Conservation (phyloP, 2,888 invertebrate species). For the Rhyacophila evoluta region DNA sequence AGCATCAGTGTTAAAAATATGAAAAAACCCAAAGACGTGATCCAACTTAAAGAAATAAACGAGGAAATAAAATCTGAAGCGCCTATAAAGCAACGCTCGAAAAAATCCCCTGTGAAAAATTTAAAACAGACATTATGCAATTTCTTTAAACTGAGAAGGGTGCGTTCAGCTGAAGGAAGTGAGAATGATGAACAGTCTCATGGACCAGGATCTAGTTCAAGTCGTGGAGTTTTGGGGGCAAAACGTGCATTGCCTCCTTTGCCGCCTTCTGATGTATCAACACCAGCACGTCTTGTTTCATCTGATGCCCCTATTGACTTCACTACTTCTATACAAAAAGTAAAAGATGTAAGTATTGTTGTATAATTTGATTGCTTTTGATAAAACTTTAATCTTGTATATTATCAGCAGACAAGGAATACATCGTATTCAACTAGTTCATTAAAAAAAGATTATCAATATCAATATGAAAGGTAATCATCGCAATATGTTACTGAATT, state of each 20-base stretch:
- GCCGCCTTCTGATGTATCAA: constrained; percentile 59
- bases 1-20: constrained; percentile 74
- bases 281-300: background rate
- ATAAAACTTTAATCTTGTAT: too few species aligned
- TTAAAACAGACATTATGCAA: constrained; percentile 89
- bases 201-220: constrained; percentile 55
- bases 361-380: too few species aligned
- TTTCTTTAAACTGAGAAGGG: constrained; percentile 78
- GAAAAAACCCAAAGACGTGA: constrained; percentile 59
- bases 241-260: constrained; percentile 65
- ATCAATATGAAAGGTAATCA: too few species aligned
- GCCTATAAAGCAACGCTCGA: constrained; percentile 66
- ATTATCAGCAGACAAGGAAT: too few species aligned
- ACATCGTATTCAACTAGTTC: too few species aligned
- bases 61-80: constrained; percentile 59
- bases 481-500: too few species aligned
- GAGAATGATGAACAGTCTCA: background rate
- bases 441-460: too few species aligned
- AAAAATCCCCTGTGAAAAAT: constrained; percentile 76
- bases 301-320: constrained; percentile 79
- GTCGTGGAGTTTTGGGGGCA: background rate
- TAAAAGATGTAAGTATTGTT: constrained; percentile 84
- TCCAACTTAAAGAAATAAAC: constrained; percentile 35
- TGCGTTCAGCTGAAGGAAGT: constrained; percentile 26
- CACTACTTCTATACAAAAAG: constrained; percentile 91